phyloP scores from a whole-genome alignment of 2,797 vertebrate species.

The Adelosebastes latens region DNA sequence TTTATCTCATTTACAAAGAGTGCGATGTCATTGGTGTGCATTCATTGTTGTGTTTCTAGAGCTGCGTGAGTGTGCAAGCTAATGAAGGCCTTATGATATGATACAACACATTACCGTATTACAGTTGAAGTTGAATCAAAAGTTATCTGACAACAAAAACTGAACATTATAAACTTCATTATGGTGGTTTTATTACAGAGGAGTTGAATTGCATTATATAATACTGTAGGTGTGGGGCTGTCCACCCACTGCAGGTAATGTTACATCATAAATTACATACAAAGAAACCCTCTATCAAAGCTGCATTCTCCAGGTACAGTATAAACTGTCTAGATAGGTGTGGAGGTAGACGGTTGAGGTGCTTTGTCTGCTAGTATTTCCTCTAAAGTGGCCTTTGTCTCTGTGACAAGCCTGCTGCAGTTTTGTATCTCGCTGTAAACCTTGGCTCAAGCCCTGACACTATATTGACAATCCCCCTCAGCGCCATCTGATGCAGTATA shows the following conservation, averaged over 20 bases:
- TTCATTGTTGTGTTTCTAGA: not conserved
- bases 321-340: not conserved
- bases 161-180: not conserved
- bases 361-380: not conserved
- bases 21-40: not conserved
- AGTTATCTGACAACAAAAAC: not conserved
- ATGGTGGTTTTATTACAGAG: not conserved
- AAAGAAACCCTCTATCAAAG: not conserved
- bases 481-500: not conserved
- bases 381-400: not conserved
- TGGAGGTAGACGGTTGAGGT: not conserved
- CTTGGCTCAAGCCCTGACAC: not conserved
- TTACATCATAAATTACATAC: not conserved
- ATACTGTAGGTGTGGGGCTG: not conserved
- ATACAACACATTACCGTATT: not conserved
- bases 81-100: not conserved
- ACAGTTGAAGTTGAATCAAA: not conserved
- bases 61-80: not conserved
- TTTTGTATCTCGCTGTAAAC: not conserved
- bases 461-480: constrained; percentile 6
- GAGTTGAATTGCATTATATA: not conserved
- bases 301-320: not conserved
- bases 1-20: not conserved
- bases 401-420: not conserved
- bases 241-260: not conserved